Percentiles rank a stretch among this genome's conserved stretches.
Conservation (phyloP, 2,113 vertebrate genomes). For the Lanius collurio region DNA sequence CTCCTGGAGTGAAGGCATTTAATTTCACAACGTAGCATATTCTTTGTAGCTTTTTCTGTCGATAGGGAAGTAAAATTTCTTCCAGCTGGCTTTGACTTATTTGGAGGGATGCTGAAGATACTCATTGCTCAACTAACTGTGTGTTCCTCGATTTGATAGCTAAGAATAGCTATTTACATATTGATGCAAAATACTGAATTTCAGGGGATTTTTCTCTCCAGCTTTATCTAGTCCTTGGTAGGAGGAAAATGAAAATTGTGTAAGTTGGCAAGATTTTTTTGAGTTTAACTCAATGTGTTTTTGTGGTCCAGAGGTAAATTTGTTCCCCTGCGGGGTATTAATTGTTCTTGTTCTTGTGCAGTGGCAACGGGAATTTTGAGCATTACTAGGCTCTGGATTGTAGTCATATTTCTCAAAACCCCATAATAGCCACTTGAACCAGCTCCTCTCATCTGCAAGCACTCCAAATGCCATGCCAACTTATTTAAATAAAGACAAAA, state of each 20-base stretch:
- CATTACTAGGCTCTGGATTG: background rate
- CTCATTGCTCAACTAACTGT: background rate
- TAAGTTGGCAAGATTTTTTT: background rate
- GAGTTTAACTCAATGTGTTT: background rate
- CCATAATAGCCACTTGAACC: background rate
- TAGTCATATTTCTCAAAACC: background rate
- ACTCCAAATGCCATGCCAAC: background rate
- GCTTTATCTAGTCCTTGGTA: background rate
- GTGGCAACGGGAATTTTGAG: background rate
- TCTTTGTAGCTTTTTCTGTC: conserved; percentile 1
- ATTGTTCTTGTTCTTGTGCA: background rate
- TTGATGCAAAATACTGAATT: conserved; percentile 1
- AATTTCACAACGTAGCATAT: background rate
- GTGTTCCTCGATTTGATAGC: background rate
- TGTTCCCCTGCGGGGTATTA: background rate
- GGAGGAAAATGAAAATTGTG: background rate
- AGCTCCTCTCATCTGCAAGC: conserved; percentile 8
- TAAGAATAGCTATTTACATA: conserved; percentile 29
- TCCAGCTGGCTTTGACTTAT: conserved; percentile 36
- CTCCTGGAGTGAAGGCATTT: background rate
- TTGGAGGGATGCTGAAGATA: conserved; percentile 41
- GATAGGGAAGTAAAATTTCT: conserved; percentile 31
- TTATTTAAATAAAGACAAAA: conserved; percentile 58
- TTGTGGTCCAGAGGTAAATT: background rate
- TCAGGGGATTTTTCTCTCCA: background rate